Evolutionary conservation across 2,113 vertebrate species (phyloP).

Genomic region (Lepus americanus): DNA sequence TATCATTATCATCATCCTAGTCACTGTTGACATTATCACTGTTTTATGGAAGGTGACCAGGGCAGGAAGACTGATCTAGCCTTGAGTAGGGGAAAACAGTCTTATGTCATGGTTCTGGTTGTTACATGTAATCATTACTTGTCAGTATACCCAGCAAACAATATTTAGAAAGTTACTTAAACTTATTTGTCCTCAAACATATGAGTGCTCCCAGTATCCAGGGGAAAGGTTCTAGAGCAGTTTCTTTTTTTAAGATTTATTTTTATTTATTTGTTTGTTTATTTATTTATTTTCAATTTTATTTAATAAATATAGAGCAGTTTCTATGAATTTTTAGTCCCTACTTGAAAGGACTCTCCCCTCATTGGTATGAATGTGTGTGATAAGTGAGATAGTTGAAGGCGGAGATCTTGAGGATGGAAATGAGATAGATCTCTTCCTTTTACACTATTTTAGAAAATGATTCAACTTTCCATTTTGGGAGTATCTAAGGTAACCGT

Average conservation of each 20-base stretch:
- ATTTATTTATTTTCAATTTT: too few relatives aligned
- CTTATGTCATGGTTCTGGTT: neutral
- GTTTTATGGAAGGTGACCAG: neutral
- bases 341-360: neutral
- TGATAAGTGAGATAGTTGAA: neutral
- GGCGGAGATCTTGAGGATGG: neutral
- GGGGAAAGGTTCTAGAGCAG: neutral
- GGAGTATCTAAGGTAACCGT: slow-evolving; percentile 25
- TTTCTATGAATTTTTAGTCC: neutral
- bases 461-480: slow-evolving; percentile 59
- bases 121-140: neutral
- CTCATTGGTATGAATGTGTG: neutral
- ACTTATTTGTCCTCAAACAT: slow-evolving; percentile 33
- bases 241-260: neutral
- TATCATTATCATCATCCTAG: neutral
- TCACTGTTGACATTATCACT: neutral
- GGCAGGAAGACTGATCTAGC: neutral
- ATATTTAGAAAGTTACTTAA: neutral
- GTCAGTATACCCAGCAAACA: neutral
- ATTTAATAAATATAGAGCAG: neutral
- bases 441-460: slow-evolving; percentile 66
- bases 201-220: neutral
- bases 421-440: neutral
- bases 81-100: neutral
- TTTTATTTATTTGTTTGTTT: too few relatives aligned